Base-by-base conservation (phyloP, 1,140 invertebrate species). In the Leptoteleia sp. region DNA sequence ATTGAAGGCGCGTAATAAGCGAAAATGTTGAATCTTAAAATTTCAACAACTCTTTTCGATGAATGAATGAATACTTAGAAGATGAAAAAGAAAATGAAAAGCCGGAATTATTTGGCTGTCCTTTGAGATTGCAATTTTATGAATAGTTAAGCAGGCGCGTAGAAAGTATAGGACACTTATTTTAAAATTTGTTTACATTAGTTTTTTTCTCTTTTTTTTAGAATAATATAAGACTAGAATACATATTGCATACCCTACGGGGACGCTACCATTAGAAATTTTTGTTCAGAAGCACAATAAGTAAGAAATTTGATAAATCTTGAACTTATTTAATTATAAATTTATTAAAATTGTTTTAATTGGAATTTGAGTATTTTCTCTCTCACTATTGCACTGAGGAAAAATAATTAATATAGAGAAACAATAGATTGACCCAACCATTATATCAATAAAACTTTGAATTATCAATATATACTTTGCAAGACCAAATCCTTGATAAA, bases 231-330 rank as follows among this genome's bases (percentile, higher is more conserved):
- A n/a, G n/a, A n/a, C n/a, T n/a, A n/a, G 45, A 62, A 68, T 68
- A 35, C 62, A 62, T 62, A 68, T 62, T 62, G 64, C 4, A 8
- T 68, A n/a, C n/a, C n/a, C n/a, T n/a, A n/a, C n/a, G n/a, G n/a
- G n/a, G n/a, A n/a, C n/a, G n/a, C n/a, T n/a, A n/a, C 62, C 31
- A 55, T 68, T 76, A 55, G 62, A 75, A 76, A 68, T 75, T 68
- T 64, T 55, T 47, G 33, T 54, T 67, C 38, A 12, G 59, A 29
- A 62, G n/a, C n/a, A n/a, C n/a, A n/a, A n/a, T n/a, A n/a, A n/a
- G n/a, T n/a, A n/a, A n/a, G n/a, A n/a, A n/a, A n/a, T n/a, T n/a
- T n/a, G n/a, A n/a, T n/a, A n/a, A n/a, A n/a, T n/a, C n/a, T n/a
- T n/a, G n/a, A n/a, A n/a, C n/a, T n/a, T n/a, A n/a, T n/a, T n/a